A percentile compares a stretch with the other conserved stretches of the same genome.
phyloP scores from a whole-genome alignment of 2,113 vertebrate genomes.

The Pelusios castaneus region DNA sequence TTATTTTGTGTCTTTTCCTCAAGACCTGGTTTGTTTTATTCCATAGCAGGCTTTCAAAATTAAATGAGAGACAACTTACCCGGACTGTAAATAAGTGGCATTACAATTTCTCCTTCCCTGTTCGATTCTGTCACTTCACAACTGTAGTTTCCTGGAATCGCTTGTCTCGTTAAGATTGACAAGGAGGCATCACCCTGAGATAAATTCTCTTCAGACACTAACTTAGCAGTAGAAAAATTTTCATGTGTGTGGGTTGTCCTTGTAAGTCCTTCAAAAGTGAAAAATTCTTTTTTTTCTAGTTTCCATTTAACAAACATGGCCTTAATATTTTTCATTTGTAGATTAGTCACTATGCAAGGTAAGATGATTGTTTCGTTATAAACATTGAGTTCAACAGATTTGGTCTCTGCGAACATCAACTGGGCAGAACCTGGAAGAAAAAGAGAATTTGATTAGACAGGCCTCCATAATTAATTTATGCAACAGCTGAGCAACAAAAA shows the following conservation, averaged over 20 bases:
- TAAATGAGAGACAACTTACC: slow-evolving; percentile 60
- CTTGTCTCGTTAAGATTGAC: slow-evolving; percentile 6
- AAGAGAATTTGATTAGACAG: slow-evolving; percentile 32
- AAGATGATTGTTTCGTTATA: slow-evolving; percentile 70
- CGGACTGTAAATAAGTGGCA: slow-evolving; percentile 55
- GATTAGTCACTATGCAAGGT: slow-evolving; percentile 73
- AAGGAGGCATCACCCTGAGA: slow-evolving; percentile 69
- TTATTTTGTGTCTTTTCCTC: background rate
- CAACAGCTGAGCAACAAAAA: background rate
- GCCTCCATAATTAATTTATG: slow-evolving; percentile 30
- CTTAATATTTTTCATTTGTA: background rate
- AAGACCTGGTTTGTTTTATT: background rate
- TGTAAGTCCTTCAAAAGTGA: slow-evolving; percentile 32
- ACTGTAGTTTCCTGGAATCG: slow-evolving; percentile 73
- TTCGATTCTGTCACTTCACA: slow-evolving; percentile 76
- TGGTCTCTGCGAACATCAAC: slow-evolving; percentile 30
- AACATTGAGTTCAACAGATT: slow-evolving; percentile 28
- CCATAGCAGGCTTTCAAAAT: background rate
- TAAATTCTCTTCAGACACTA: background rate
- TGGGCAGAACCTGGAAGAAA: slow-evolving; percentile 76
- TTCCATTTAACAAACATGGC: slow-evolving; percentile 71
- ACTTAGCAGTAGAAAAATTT: background rate
- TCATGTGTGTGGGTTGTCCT: fast-evolving
- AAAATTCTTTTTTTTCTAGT: slow-evolving; percentile 35
- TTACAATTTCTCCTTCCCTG: slow-evolving; percentile 66